phyloP scores from a whole-genome alignment of 2,797 vertebrate species.

The Tenualosa thibaudeaui region DNA sequence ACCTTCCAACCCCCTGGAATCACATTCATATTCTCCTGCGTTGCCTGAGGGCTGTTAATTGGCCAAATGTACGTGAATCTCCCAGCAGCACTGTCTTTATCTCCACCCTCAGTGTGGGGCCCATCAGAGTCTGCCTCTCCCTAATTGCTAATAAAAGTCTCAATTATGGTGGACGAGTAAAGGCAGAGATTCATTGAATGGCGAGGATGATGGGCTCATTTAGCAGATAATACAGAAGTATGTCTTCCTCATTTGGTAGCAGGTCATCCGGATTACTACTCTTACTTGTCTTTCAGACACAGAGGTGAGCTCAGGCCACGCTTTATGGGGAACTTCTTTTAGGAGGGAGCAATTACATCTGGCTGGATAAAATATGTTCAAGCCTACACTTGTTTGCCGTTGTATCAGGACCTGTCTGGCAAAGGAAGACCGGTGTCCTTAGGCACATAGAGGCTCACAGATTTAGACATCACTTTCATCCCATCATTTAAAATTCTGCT shows the following conservation, averaged over 20 bases:
- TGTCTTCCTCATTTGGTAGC: conserved; percentile 61
- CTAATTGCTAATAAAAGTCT: conserved; percentile 76
- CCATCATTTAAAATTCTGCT: neutral
- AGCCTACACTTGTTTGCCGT: neutral
- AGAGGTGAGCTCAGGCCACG: conserved; percentile 35
- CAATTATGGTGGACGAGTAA: conserved; percentile 69
- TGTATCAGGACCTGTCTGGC: neutral
- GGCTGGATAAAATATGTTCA: neutral
- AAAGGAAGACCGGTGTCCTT: neutral
- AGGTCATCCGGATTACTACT: conserved; percentile 56
- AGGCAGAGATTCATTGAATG: conserved; percentile 48
- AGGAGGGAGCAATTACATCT: neutral
- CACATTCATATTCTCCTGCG: neutral
- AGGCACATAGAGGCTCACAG: neutral
- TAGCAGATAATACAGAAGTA: conserved; percentile 68
- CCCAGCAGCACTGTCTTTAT: conserved; percentile 9
- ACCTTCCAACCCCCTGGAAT: neutral
- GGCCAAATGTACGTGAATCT: neutral
- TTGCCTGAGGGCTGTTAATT: conserved; percentile 10
- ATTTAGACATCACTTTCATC: neutral
- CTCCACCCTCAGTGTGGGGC: conserved; percentile 41
- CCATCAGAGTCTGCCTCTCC: conserved; percentile 61
- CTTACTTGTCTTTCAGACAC: conserved; percentile 23
- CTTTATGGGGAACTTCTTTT: conserved; percentile 10
- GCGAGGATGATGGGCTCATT: conserved; percentile 65